Evolutionary conservation across 2,888 invertebrate genomes (phyloP).

Genomic region (Desoria tigrina): DNA sequence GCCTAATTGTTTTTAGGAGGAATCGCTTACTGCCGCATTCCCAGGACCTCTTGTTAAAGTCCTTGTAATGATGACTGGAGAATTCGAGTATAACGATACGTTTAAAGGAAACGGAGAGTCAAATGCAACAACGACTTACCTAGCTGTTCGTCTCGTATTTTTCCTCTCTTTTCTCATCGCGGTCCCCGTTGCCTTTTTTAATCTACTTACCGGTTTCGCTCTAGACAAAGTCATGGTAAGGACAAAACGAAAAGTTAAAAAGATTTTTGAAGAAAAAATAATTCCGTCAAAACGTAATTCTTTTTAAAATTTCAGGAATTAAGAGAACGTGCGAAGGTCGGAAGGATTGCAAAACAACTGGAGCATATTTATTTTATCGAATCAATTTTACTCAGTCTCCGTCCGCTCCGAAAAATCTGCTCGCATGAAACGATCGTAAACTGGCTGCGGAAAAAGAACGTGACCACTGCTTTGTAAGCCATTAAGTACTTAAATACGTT

Average conservation of each 20-base stretch:
- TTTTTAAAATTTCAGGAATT: slow-evolving; percentile 24
- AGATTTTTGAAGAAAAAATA: not conserved
- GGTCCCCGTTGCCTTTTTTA: slow-evolving; percentile 37
- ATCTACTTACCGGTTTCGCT: slow-evolving; percentile 32
- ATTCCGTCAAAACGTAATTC: not conserved
- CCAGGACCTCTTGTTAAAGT: slow-evolving; percentile 16
- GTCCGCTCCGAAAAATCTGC: slow-evolving; percentile 24
- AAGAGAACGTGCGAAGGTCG: slow-evolving; percentile 36
- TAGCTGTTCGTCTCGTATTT: slow-evolving; percentile 26
- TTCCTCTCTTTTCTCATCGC: slow-evolving; percentile 33
- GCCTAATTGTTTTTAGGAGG: slow-evolving; percentile 7
- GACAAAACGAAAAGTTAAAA: not conserved
- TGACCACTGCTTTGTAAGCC: slow-evolving; percentile 26
- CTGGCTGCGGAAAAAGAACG: slow-evolving; percentile 33
- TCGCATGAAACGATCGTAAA: slow-evolving; percentile 16
- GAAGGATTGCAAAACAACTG: slow-evolving; percentile 32
- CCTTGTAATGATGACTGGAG: slow-evolving; percentile 32
- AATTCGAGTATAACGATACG: slow-evolving; percentile 39
- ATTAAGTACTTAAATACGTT: no score
- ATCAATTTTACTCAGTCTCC: slow-evolving; percentile 21
- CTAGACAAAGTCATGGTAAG: slow-evolving; percentile 37
- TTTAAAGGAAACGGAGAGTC: slow-evolving; percentile 31
- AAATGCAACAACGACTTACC: slow-evolving; percentile 8
- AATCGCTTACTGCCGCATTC: slow-evolving; percentile 1
- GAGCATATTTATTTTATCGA: slow-evolving; percentile 37